Base-by-base conservation (phyloP, 2,113 vertebrate species). In the Corvus hawaiiensis region DNA sequence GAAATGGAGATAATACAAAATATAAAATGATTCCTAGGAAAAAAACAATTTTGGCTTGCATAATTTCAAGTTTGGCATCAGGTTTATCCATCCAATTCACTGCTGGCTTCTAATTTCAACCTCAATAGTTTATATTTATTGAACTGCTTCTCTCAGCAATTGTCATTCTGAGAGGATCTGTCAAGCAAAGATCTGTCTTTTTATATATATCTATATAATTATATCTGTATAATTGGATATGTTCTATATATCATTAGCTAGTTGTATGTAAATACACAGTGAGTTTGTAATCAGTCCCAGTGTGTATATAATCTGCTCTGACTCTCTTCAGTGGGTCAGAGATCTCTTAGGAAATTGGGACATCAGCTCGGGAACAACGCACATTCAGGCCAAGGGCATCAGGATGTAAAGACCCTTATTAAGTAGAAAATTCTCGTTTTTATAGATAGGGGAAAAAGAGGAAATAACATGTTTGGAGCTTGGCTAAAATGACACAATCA, bases 381-480 rank as follows among this genome's bases (percentile, higher is more conserved):
- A 11, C 3, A 2, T 55, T 84, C 39, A 37, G 74, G 58, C 81
- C 75, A 90, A 88, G 88, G 88, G 43, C 82, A 83, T 33, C 3
- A 56, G 83, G 72, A 72, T 58, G 58, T 91, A 82, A 90, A 95
- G 73, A 59, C n/a, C 54, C 55, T 83, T 92, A 64, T 73, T 61
- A 56, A 84, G 78, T 89, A 64, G 72, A 85, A 89, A 86, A 58
- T 21, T 15, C 37, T 88, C 16, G 39, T 64, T 94, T 96, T 88
- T 88, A 62, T 46, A 55, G 71, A 73, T 68, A 30, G n/a, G 51
- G 55, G 62, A 54, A 88, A 62, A 2, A 76, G 66, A 96, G 91
- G 89, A 96, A 96, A 91, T 78, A 87, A 95, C 92, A 93, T 28
- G 54, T 20, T 79, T 62, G n/a, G 41, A 64, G 58, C 37, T 67